Evolutionary conservation across 2,113 vertebrate species (phyloP).

Genomic region (Plestiodon gilberti): DNA sequence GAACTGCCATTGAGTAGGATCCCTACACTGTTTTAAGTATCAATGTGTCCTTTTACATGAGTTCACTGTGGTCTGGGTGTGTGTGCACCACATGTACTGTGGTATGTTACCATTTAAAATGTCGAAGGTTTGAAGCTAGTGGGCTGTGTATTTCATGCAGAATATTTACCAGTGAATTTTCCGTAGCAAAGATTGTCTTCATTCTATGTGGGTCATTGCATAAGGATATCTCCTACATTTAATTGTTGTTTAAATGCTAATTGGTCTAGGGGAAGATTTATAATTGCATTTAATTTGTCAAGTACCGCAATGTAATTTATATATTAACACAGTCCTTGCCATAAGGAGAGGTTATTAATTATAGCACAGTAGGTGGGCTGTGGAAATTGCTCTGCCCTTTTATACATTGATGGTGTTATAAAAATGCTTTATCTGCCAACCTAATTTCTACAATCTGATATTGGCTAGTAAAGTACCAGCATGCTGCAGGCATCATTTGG

Average conservation of each 20-base stretch:
- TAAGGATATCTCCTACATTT: constrained; percentile 47
- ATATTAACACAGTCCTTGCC: constrained; percentile 49
- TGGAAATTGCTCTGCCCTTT: constrained; percentile 38
- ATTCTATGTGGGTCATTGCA: constrained; percentile 32
- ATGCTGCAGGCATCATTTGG: constrained; percentile 45
- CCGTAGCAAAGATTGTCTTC: constrained; percentile 30
- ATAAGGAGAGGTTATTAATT: constrained; percentile 54
- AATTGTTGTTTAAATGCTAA: constrained; percentile 64
- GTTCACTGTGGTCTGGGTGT: background rate
- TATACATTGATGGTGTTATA: constrained; percentile 34
- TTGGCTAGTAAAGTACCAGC: constrained; percentile 43
- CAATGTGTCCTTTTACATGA: background rate
- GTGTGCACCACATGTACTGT: background rate
- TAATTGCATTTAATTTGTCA: constrained; percentile 54
- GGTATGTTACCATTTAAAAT: background rate
- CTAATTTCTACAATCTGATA: constrained; percentile 45
- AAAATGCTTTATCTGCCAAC: constrained; percentile 16
- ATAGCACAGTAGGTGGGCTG: constrained; percentile 37
- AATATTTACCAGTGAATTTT: constrained; percentile 22
- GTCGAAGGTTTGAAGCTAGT: background rate
- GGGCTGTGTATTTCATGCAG: background rate
- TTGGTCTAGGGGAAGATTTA: constrained; percentile 37
- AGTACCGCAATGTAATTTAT: constrained; percentile 45
- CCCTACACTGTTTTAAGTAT: background rate
- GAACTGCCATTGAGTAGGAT: background rate